Conservation (phyloP, 2,797 vertebrate species). For the Schizopygopsis malacanthus region DNA sequence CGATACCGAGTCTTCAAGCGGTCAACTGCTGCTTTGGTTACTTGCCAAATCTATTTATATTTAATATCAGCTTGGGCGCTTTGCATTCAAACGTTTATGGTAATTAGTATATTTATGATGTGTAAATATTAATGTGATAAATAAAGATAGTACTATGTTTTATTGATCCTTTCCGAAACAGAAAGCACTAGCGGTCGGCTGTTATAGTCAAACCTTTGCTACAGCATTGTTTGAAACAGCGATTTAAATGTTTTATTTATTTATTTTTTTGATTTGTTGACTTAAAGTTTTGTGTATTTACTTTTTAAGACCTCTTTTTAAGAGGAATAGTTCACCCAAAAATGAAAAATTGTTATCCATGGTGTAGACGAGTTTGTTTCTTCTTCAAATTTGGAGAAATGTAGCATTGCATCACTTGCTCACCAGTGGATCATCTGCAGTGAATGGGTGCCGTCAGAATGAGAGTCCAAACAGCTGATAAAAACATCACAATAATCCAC, state of each 20-base stretch:
- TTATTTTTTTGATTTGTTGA: neutral
- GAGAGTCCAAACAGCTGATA: neutral
- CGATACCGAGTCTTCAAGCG: neutral
- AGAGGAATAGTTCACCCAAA: neutral
- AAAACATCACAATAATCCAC: neutral
- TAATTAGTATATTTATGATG: neutral
- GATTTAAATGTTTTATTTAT: neutral
- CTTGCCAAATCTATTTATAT: neutral
- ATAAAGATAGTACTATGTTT: neutral
- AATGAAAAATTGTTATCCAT: neutral
- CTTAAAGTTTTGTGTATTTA: neutral
- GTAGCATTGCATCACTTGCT: neutral
- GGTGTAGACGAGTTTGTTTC: neutral
- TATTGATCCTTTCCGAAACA: neutral
- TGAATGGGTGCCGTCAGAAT: conserved; percentile 3
- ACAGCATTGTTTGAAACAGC: neutral
- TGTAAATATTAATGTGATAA: neutral
- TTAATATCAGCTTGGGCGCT: no score
- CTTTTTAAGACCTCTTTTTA: neutral
- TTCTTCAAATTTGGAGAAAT: neutral
- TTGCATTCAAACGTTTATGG: neutral
- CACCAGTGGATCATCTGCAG: neutral
- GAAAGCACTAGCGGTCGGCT: neutral
- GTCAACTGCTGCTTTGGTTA: neutral
- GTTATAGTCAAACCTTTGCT: neutral